Conservation (phyloP, 2,888 invertebrate species). For the Dynastes tityus region DNA sequence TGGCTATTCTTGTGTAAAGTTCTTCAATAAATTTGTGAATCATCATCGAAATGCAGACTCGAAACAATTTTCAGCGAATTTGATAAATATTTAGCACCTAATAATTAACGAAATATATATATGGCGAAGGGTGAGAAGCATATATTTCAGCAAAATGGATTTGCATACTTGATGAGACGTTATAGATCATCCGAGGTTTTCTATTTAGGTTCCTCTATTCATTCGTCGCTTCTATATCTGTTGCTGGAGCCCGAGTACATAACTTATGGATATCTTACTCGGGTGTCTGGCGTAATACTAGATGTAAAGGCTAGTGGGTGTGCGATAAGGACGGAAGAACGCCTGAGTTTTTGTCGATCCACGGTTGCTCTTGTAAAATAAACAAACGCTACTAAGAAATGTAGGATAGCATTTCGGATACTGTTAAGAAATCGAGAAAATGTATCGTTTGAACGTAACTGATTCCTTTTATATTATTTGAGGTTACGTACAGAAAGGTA, state of each 20-base stretch:
- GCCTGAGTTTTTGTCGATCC: no score
- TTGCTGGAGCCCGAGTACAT: constrained; percentile 19
- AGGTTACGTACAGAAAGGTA: no score
- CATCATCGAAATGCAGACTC: background rate
- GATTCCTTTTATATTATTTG: no score
- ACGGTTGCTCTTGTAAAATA: no score
- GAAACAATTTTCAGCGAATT: constrained; percentile 34
- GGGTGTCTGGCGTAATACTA: no score
- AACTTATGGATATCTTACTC: constrained; percentile 2
- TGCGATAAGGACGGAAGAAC: no score
- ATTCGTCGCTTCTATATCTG: constrained; percentile 11
- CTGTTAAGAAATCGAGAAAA: no score
- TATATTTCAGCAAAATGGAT: constrained; percentile 42
- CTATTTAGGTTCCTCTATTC: constrained; percentile 18
- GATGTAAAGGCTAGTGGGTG: no score
- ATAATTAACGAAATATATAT: constrained; percentile 40
- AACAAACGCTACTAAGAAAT: no score
- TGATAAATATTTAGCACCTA: constrained; percentile 42
- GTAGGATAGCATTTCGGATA: no score
- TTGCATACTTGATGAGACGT: constrained; percentile 42
- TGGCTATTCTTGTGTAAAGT: no score
- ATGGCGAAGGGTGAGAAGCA: background rate
- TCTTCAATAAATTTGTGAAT: background rate
- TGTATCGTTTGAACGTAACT: no score
- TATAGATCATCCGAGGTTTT: constrained; percentile 39